These are phyloP conservation scores for Peromyscus eremicus DNA, from an alignment of 2,797 vertebrate genomes.

Conservation along the genomic window DNA sequence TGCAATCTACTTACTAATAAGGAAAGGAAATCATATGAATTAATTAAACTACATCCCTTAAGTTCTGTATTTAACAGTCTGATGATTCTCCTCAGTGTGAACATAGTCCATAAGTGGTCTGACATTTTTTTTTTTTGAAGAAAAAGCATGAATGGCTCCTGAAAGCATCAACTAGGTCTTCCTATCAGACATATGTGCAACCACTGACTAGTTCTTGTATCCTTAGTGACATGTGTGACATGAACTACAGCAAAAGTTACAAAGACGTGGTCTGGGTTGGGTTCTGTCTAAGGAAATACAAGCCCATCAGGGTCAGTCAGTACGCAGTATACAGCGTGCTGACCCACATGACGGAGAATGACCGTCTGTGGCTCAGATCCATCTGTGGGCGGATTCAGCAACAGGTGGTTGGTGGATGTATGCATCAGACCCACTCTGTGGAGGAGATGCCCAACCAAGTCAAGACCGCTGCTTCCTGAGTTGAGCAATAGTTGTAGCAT, in stretches of 20 bases:
- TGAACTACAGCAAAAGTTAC: not conserved
- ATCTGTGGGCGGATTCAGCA: not conserved
- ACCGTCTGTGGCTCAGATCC: not conserved
- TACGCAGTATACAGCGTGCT: not conserved
- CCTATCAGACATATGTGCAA: not conserved
- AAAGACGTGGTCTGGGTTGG: not conserved
- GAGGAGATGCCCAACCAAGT: not conserved
- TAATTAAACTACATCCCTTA: not conserved
- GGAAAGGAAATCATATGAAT: not conserved
- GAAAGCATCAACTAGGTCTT: not conserved
- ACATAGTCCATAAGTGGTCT: not conserved
- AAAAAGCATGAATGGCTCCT: not conserved
- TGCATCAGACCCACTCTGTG: not conserved
- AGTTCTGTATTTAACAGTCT: not conserved
- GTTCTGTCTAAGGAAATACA: too few relatives aligned
- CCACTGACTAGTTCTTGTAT: not conserved
- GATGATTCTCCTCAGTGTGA: not conserved
- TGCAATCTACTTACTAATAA: not conserved
- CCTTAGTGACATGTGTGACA: not conserved
- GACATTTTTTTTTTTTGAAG: not conserved
- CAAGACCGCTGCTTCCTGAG: not conserved
- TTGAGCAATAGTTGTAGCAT: not conserved
- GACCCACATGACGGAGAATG: not conserved
- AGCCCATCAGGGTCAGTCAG: not conserved
- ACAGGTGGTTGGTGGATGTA: not conserved